Conservation (phyloP, 2,113 vertebrate species). For the Dermatemys mawii region DNA sequence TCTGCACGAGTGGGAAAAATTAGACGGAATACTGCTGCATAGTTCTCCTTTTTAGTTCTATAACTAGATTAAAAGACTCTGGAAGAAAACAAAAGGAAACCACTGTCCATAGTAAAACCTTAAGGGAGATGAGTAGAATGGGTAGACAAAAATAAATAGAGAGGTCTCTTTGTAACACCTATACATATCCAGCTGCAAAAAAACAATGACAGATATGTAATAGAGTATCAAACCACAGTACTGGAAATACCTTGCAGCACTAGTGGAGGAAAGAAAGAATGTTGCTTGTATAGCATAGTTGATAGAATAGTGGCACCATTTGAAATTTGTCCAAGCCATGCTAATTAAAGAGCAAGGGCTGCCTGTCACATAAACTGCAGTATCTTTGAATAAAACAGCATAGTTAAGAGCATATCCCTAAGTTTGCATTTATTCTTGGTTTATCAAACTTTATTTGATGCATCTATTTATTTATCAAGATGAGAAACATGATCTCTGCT, state of each 20-base stretch:
- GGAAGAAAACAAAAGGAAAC: neutral
- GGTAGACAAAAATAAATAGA: neutral
- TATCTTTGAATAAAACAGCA: neutral
- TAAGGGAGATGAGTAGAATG: neutral
- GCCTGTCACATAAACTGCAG: neutral
- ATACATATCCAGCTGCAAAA: neutral
- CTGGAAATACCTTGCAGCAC: constrained; percentile 41
- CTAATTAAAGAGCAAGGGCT: neutral
- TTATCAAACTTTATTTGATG: neutral
- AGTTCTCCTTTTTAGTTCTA: neutral
- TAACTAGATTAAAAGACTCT: neutral
- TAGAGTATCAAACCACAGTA: neutral
- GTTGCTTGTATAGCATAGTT: neutral
- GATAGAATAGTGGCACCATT: fast-evolving
- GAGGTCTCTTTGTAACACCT: neutral
- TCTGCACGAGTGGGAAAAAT: too few species aligned
- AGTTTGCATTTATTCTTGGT: neutral
- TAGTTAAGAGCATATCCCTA: neutral
- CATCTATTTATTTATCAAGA: fast-evolving
- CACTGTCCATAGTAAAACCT: neutral
- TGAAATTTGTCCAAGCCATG: neutral
- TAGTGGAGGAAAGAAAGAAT: neutral
- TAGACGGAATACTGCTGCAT: too few species aligned
- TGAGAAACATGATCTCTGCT: fast-evolving
- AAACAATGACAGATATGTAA: neutral